phyloP scores from a whole-genome alignment of 1,140 invertebrate genomes.

The Anastrepha ludens region DNA sequence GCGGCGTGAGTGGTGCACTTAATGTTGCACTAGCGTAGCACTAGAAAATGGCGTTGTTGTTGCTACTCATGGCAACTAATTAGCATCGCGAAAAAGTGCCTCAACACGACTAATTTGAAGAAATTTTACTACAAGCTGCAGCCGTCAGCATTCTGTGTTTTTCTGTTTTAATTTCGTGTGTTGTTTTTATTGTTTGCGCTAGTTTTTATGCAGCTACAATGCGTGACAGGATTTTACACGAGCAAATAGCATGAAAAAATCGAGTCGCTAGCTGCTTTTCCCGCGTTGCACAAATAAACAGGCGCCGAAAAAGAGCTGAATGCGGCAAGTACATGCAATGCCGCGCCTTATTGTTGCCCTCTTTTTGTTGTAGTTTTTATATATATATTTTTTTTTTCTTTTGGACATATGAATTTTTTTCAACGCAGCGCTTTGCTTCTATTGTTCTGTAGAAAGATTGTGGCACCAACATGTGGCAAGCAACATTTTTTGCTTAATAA shows the following conservation, averaged over 20 bases:
- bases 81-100: conserved; percentile 50
- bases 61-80: conserved; percentile 46
- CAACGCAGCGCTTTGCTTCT: neutral
- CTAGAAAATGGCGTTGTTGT: neutral
- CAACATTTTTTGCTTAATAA: conserved; percentile 17
- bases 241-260: conserved; percentile 22
- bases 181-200: conserved; percentile 18
- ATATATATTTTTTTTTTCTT: neutral
- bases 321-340: conserved; percentile 45
- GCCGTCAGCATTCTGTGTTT: neutral
- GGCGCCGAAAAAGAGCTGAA: conserved; percentile 34
- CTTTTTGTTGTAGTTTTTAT: neutral
- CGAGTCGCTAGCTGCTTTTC: neutral
- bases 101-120: conserved; percentile 47
- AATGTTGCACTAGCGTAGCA: neutral
- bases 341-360: conserved; percentile 30
- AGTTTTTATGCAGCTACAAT: conserved; percentile 46
- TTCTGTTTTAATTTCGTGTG: neutral
- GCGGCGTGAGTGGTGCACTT: conserved; percentile 54
- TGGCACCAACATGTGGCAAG: conserved; percentile 47
- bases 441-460: conserved; percentile 35
- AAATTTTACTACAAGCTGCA: conserved; percentile 41
- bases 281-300: neutral
- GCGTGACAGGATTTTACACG: conserved; percentile 41
- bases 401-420: conserved; percentile 3